Conservation (phyloP, 2,888 invertebrate species). For the Xylota sylvarum region DNA sequence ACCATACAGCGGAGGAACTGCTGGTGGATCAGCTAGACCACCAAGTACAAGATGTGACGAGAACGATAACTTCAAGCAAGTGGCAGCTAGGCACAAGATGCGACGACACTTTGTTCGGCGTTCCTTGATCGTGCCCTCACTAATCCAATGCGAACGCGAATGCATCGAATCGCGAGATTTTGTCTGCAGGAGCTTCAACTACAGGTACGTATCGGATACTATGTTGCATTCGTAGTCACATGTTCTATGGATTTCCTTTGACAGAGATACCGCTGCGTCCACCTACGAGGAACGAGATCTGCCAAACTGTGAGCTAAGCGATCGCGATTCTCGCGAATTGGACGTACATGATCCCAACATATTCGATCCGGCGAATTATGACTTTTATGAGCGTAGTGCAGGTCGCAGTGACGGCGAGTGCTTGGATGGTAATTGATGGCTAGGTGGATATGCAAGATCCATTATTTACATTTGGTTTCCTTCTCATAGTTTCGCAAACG, state of each 20-base stretch:
- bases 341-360: slow-evolving; percentile 93
- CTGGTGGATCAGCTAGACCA: slow-evolving; percentile 84
- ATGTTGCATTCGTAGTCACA: slow-evolving; percentile 23
- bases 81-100: slow-evolving; percentile 91
- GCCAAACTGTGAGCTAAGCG: slow-evolving; percentile 94
- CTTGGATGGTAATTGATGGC: slow-evolving; percentile 90
- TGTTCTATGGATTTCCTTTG: slow-evolving; percentile 39
- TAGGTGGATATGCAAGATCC: slow-evolving; percentile 26
- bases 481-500: slow-evolving; percentile 91
- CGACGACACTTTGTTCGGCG: slow-evolving; percentile 91
- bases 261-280: slow-evolving; percentile 86
- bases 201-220: slow-evolving; percentile 85
- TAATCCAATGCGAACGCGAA: slow-evolving; percentile 93
- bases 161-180: slow-evolving; percentile 94
- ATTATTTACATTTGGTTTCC: slow-evolving; percentile 64
- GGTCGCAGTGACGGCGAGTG: slow-evolving; percentile 91
- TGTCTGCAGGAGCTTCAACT: slow-evolving; percentile 94
- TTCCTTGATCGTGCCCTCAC: slow-evolving; percentile 89
- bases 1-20: slow-evolving; percentile 81
- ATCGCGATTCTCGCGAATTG: slow-evolving; percentile 92
- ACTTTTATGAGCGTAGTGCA: slow-evolving; percentile 93
- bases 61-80: slow-evolving; percentile 92
- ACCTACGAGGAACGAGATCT: slow-evolving; percentile 87
- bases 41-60: slow-evolving; percentile 90
- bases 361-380: slow-evolving; percentile 94